Evolutionary conservation across 2,888 invertebrate species (phyloP).

Genomic region (Orthosia cruda): DNA sequence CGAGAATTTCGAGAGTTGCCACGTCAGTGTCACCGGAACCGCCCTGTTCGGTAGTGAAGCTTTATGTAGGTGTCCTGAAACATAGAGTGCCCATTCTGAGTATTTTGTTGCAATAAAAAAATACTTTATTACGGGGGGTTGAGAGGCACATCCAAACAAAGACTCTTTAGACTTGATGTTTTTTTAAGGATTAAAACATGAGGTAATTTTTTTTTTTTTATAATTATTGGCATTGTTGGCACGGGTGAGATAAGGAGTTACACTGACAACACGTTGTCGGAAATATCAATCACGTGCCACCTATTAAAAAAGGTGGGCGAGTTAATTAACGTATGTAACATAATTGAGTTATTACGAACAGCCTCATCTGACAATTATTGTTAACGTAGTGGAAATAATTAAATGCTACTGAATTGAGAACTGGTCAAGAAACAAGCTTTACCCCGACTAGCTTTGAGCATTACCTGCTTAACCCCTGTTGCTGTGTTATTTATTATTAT

Average conservation of each 20-base stretch:
- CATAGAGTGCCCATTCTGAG: not conserved
- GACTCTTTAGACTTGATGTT: slow-evolving; percentile 46
- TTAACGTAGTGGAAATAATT: not conserved
- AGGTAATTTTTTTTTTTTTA: slow-evolving; percentile 35
- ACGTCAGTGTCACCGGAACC: no score
- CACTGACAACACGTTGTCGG: slow-evolving; percentile 21
- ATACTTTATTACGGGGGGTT: not conserved
- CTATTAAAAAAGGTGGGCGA: slow-evolving; percentile 24
- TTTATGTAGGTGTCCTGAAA: not conserved
- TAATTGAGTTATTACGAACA: not conserved
- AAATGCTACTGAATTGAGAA: not conserved
- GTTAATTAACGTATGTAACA: slow-evolving; percentile 18
- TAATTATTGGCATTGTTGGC: slow-evolving; percentile 46
- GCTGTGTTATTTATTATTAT: no score
- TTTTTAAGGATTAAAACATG: slow-evolving; percentile 32
- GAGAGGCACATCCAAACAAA: slow-evolving; percentile 22
- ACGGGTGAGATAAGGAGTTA: slow-evolving; percentile 44
- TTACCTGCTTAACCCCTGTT: no score
- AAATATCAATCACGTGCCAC: slow-evolving; percentile 44
- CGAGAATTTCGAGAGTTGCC: no score
- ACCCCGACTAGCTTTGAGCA: no score
- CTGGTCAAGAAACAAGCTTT: no score
- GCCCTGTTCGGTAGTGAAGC: no score
- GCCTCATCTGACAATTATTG: not conserved
- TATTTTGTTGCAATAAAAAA: slow-evolving; percentile 15